These are phyloP conservation scores for Pluvialis apricaria DNA, from an alignment of 2,113 vertebrate species.

Conservation along the genomic window DNA sequence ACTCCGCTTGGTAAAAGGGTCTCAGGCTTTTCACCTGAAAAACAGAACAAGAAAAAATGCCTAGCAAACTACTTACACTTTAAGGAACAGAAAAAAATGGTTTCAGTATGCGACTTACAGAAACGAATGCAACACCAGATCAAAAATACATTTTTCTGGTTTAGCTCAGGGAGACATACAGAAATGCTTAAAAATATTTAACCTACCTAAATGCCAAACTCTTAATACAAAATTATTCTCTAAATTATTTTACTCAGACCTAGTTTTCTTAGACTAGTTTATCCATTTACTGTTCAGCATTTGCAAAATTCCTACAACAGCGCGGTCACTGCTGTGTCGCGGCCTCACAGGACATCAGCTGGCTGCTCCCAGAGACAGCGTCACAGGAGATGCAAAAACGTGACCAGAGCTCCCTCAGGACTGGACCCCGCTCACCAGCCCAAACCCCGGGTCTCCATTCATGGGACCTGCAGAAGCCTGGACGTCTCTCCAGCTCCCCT, in stretches of 20 bases:
- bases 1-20: neutral
- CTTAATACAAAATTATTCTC: neutral
- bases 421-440: neutral
- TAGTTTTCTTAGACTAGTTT: no score
- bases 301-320: neutral
- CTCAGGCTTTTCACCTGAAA: neutral
- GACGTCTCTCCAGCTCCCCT: no score
- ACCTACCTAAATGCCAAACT: neutral
- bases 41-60: neutral
- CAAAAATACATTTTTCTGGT: neutral
- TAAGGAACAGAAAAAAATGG: neutral
- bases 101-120: neutral
- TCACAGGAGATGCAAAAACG: no score
- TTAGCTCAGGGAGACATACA: neutral
- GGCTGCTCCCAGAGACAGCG: no score
- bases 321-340: neutral
- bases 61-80: neutral
- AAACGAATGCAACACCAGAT: neutral
- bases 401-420: neutral
- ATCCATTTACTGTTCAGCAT: neutral
- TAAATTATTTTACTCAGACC: neutral
- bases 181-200: neutral
- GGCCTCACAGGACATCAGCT: neutral
- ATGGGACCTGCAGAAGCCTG: fast-evolving
- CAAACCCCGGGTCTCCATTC: neutral